Percentiles rank a stretch among this genome's conserved stretches.
Evolutionary conservation across 2,888 invertebrate species (phyloP).

Genomic region (Papilio demoleus): DNA sequence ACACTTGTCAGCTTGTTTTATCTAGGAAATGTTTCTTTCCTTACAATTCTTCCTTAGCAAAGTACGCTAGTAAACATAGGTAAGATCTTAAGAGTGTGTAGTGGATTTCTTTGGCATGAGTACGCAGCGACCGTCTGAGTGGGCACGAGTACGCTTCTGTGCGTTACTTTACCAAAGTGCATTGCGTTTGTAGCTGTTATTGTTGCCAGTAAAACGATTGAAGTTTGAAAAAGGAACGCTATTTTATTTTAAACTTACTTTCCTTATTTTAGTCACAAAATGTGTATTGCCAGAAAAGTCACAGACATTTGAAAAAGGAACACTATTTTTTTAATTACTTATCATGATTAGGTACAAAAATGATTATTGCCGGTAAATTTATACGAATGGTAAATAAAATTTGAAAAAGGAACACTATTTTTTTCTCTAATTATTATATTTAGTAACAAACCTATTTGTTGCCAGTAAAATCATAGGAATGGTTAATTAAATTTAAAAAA

Average conservation of each 20-base stretch:
- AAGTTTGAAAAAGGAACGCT: neutral
- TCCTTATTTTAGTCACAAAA: neutral
- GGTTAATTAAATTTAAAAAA: neutral
- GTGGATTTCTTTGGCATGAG: conserved; percentile 2
- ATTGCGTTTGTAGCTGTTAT: conserved; percentile 33
- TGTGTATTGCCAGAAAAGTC: neutral
- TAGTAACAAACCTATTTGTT: neutral
- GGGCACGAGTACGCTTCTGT: conserved; percentile 30
- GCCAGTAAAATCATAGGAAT: conserved; percentile 17
- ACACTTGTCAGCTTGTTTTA: neutral
- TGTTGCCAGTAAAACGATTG: conserved; percentile 25
- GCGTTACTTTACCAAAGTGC: conserved; percentile 37
- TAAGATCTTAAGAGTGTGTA: conserved; percentile 3
- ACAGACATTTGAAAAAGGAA: neutral
- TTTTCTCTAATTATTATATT: neutral
- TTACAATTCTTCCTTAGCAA: conserved; percentile 7
- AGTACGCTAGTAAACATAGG: conserved; percentile 15
- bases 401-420: neutral
- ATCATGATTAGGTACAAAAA: neutral
- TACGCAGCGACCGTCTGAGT: conserved; percentile 33
- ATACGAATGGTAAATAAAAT: neutral
- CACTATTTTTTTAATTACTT: neutral
- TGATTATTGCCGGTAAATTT: conserved; percentile 22
- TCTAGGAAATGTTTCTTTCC: neutral
- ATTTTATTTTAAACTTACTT: neutral